Base-by-base conservation (phyloP, 2,113 vertebrate genomes). In the Plectropomus leopardus region DNA sequence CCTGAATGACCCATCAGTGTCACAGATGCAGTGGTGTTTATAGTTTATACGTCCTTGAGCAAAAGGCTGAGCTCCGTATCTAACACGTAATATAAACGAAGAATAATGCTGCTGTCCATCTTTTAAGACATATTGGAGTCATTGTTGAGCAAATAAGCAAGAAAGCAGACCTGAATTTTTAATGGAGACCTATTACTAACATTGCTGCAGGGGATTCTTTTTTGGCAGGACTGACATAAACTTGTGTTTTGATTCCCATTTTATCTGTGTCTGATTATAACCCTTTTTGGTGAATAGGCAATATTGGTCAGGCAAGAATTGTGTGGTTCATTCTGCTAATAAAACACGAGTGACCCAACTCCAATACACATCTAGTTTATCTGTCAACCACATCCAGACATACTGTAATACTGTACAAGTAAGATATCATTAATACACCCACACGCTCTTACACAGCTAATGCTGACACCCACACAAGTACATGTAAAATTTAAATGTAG, bases 21-120 rank as follows among this genome's bases (percentile, higher is more conserved):
- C 30, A 74, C 69, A 44, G 36, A 42, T 61, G 32, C 30, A 15
- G 28, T 34, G 50, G 40, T 66, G 19, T 55, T 40, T 40, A 30
- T 55, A 60, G 16, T 67, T 80, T 36, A 40, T 50, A 36, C 51
- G 60, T 16, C 83, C 73, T 75, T 58, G 36, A 75, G 76, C 34
- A 51, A 76, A 58, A 32, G 21, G 7, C 28, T 14, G 32, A 17
- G 24, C 48, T 58, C n/a, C 7, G 8, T 54, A 23, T 64, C 59
- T 30, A 11, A 66, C 21, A 23, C 28, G 47, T 28, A n/a, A 13
- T 15, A 42, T 47, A 7, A n/a, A 36, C 7, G 21, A 16, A 16
- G 2, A 45, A 57, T 19, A 58, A 45, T 3, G 24, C 30, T 51
- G 21, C 40, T 65, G 26, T 47, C 17, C 21, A 61, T 50, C 16